Base-by-base conservation (phyloP, 2,113 vertebrate genomes). In the Vimba vimba region DNA sequence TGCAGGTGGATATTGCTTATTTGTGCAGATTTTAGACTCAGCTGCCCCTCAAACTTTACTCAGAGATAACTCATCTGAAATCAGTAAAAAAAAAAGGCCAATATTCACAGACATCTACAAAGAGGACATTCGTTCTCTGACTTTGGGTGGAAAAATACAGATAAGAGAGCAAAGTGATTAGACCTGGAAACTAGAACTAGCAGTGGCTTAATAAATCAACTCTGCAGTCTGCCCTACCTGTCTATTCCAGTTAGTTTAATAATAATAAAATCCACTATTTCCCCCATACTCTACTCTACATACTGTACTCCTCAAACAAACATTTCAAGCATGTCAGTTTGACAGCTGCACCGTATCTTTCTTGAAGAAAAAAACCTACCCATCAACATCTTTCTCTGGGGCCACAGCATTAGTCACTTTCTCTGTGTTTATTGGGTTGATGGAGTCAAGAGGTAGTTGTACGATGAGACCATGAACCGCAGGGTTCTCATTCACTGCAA, bases 321-420 rank as follows among this genome's bases (percentile, higher is more conserved):
- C 17, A 25, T 43, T 71, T 73, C 36, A 76, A 50, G 12, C 43
- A 76, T 33, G 12, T 33, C 10, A 62, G 33, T 60, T 39, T 79
- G 78, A 39, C 19, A 45, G 11, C 52, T 36, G 33, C 17, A 9
- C 47, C 15, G 19, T 64, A 27, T 39, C 47, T 64, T 85, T 62
- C 39, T 30, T 66, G 2, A 39, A 50, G 19, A 77, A 76, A 2
- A 64, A 3, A 55, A 86, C 92, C 89, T 87, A 99, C 98, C 98
- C 98, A 85, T 99, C 98, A 66, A 99, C 97, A 0, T 99, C 98
- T 91, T 99, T 99, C 76, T 96, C 95, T 0, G 97, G 97, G 11
- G 93, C 88, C 17, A 99, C 95, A 0, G 97, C 91, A 79, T 99
- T 96, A 85, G 97, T 95, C 88, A 99, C 88, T 76, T 94, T 93